phyloP scores from a whole-genome alignment of 1,140 invertebrate genomes.

The Elymnias hypermnestra region DNA sequence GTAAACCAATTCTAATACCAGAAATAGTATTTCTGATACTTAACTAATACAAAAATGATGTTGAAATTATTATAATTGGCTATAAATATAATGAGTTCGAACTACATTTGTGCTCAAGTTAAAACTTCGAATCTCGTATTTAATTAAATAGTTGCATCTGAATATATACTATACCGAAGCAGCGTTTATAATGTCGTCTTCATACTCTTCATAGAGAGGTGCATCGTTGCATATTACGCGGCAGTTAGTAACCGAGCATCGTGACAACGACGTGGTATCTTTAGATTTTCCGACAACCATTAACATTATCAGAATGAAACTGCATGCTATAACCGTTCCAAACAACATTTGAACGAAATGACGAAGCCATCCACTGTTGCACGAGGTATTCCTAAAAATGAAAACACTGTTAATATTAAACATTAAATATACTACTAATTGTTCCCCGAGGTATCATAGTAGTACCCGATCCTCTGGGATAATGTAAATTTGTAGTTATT shows the following conservation, averaged over 20 bases:
- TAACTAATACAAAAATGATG: no score
- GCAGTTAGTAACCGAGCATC: constrained; percentile 26
- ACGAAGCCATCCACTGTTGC: constrained; percentile 49
- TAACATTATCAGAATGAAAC: constrained; percentile 52
- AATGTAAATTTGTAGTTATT: no score
- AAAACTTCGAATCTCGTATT: no score
- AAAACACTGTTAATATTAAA: background rate
- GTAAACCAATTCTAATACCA: no score
- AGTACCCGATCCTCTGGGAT: no score
- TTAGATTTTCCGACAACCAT: constrained; percentile 26
- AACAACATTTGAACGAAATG: constrained; percentile 45
- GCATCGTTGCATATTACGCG: constrained; percentile 35
- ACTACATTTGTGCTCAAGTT: no score
- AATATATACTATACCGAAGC: constrained; percentile 32
- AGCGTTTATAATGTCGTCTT: constrained; percentile 35
- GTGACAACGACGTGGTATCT: background rate
- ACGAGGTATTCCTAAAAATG: constrained; percentile 46
- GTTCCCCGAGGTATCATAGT: no score
- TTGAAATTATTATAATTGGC: no score
- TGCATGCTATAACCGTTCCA: constrained; percentile 44
- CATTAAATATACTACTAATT: no score
- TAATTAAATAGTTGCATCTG: no score
- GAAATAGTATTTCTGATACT: no score
- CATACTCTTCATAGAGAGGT: constrained; percentile 33
- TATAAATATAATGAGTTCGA: no score